Evolutionary conservation across 2,888 invertebrate species (phyloP), one percentile per base, ranked within the genome.

Genomic region (Mechanitis messenoides): DNA sequence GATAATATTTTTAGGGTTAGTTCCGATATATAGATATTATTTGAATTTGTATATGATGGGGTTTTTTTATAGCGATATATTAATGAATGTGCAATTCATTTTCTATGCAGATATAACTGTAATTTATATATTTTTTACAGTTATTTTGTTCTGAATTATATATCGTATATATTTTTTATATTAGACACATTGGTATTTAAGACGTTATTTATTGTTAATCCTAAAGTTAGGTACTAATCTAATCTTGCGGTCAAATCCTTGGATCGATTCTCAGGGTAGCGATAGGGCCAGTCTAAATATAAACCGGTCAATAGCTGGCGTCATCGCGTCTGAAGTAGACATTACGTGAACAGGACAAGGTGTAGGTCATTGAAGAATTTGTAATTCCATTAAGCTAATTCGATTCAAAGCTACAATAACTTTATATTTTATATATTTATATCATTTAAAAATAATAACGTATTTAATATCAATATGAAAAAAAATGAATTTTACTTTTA

Each of bases 271-370:
- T 64, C 65, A 64, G 31, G 56, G 64, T 71, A 47, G 3, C 6
- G 47, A n/a, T 47, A 28, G 31, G 28, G n/a, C 7, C 28, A 31
- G 28, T 50, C 85, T 87, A 87, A 79, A 86, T 84, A 81, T 87
- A 87, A 84, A 79, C 78, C 75, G 87, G 84, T 87, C 87, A 87
- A 87, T 87, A 87, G 69, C 69, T 71, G 77, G 74, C 78, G 76
- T 71, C 75, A 70, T 64, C 65, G 71, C 70, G 81, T 76, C 78
- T 78, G 69, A 11, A 42, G 42, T 42, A 42, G 42, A 42, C 11
- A 9, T 42, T 9, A 42, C 69, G 60, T 62, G 56, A 59, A 61
- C 65, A 61, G 59, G 61, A 63, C 61, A 63, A 61, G 63, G 63
- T 50, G 50, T 28, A 50, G 50, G 50, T 50, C 50, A 50, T 31